Conservation (phyloP, 2,113 vertebrate species). For the Stigmatopora nigra region DNA sequence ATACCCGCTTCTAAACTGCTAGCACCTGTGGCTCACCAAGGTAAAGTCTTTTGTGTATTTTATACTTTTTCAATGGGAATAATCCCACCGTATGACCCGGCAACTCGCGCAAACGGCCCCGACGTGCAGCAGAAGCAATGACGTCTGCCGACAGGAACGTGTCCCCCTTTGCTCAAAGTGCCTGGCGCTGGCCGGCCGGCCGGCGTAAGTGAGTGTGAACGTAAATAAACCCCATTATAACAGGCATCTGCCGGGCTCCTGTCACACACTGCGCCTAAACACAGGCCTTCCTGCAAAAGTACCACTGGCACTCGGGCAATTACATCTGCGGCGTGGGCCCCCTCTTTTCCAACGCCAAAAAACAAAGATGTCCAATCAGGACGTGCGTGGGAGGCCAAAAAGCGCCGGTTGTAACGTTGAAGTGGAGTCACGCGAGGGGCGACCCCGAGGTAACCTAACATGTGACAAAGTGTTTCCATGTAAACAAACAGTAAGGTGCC, state of each 20-base stretch:
- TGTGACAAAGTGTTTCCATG: constrained; percentile 67
- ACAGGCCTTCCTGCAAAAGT: constrained; percentile 88
- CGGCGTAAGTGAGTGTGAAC: constrained; percentile 83
- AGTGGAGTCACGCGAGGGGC: constrained; percentile 36
- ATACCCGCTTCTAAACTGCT: not conserved
- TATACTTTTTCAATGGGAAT: constrained; percentile 34
- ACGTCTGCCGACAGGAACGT: constrained; percentile 80
- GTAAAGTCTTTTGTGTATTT: not conserved
- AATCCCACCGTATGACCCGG: constrained; percentile 50
- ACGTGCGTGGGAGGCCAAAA: constrained; percentile 43
- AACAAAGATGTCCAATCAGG: constrained; percentile 66
- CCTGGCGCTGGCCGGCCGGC: constrained; percentile 84
- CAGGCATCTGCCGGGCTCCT: constrained; percentile 84
- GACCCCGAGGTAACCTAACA: constrained; percentile 54
- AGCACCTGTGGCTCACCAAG: not conserved
- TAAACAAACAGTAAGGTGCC: constrained; percentile 54
- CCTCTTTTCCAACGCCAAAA: constrained; percentile 72
- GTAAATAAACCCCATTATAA: constrained; percentile 95
- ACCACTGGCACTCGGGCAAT: constrained; percentile 77
- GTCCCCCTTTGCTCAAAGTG: constrained; percentile 79
- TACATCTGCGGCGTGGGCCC: constrained; percentile 70
- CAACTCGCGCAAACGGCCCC: constrained; percentile 47
- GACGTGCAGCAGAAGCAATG: constrained; percentile 59
- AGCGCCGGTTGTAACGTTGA: constrained; percentile 45
- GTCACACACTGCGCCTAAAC: constrained; percentile 87